Evolutionary conservation across 2,797 vertebrate genomes (phyloP).

Genomic region (Paratrypauchen microcephalus): DNA sequence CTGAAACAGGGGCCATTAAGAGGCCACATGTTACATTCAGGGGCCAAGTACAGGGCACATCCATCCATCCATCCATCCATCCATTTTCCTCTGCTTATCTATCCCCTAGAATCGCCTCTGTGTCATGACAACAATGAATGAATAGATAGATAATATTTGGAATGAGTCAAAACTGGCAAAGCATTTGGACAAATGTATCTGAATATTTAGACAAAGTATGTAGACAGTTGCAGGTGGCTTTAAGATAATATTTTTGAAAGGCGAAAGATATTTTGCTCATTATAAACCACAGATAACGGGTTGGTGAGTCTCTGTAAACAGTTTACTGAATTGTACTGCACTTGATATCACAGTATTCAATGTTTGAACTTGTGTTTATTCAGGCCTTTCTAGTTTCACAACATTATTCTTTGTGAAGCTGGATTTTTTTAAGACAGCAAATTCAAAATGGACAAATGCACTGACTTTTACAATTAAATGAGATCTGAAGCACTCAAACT

Average conservation of each 20-base stretch:
- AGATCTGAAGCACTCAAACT: too few relatives aligned
- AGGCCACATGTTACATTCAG: too few relatives aligned
- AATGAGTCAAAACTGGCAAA: conserved; percentile 2
- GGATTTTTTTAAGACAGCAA: neutral
- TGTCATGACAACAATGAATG: neutral
- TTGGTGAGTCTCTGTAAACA: conserved; percentile 16
- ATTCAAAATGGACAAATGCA: neutral
- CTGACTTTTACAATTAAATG: neutral
- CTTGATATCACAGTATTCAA: neutral
- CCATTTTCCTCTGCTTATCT: too few relatives aligned
- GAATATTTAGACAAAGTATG: conserved; percentile 28
- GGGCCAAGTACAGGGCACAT: too few relatives aligned
- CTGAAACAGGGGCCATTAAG: too few relatives aligned
- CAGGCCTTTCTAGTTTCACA: neutral
- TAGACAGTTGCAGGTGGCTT: conserved; percentile 44
- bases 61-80: too few relatives aligned
- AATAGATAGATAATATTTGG: neutral
- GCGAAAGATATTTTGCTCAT: conserved; percentile 36
- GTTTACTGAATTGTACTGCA: conserved; percentile 23
- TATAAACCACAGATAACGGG: conserved; percentile 37
- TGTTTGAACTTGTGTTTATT: neutral
- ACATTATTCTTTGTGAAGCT: conserved; percentile 6
- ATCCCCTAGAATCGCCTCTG: too few relatives aligned
- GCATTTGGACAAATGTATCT: conserved; percentile 4
- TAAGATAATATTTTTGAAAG: conserved; percentile 51